Base-by-base conservation (phyloP, 2,797 vertebrate genomes). In the Limosa lapponica region DNA sequence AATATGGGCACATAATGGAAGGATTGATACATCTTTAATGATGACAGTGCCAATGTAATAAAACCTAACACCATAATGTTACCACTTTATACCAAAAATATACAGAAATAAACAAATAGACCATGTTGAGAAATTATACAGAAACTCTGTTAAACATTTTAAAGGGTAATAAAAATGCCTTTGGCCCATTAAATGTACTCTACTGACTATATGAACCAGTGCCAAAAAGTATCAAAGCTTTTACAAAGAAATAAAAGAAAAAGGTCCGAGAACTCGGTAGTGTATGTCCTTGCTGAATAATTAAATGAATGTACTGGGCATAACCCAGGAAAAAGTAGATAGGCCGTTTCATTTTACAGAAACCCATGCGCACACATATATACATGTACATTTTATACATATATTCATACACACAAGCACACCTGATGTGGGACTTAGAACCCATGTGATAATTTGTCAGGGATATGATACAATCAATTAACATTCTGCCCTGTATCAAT, bases 61-160 rank as follows among this genome's bases (percentile, higher is more conserved):
- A 98, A 98, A 97, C 32, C 91, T 82, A 96, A 90, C 55, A 87
- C 90, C 49, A 39, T 46, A 93, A 95, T 71, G 79, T 94, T 95
- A 96, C 90, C 86, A 81, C 87, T 96, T 96, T 92, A 85, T 87
- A 96, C 89, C 59, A 95, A 96, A 98, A 97, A 96, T 96, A 97
- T 83, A 89, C 84, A 95, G 95, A 98, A 96, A 89, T 96, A 98
- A 98, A 98, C 92, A 98, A 97, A 97, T 77, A 98, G 87, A 96
- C 93, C 81, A 93, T 57, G 62, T 69, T 93, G 93, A 97, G 93
- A 97, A 98, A 97, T 96, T 94, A 97, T 90, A 93, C 61, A 95
- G 96, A 97, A 97, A 97, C 91, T 82, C 85, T 92, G 90, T 97
- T 97, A 97, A 98, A 96, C 78, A 77, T 97, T 97, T 98, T 97